Evolutionary conservation across 2,888 invertebrate genomes (phyloP), one percentile per base, ranked within the genome.

Genomic region (Apoda limacodes): DNA sequence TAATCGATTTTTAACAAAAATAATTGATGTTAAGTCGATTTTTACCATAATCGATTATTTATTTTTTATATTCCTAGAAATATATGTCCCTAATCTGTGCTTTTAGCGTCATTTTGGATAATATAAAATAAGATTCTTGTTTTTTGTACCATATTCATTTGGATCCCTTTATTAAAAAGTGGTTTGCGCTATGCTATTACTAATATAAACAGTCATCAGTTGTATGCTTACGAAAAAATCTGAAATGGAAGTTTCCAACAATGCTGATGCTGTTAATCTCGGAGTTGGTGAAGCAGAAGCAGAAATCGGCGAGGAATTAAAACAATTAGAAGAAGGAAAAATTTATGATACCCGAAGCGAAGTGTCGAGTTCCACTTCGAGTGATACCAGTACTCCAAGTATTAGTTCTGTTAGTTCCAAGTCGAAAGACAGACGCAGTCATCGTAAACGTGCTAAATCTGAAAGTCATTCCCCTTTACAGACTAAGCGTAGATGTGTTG

Each of bases 301-400:
- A 32, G 90, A 91, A 64, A 90, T 90, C 61, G 89, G 88, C 25
- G 91, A 92, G 56, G 91, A 92, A 60, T 74, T 91, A 40, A 90
- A 92, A 62, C 85, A 91, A 62, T 68, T 88, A 40, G 89, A 88
- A 44, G 90, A 90, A 52, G 86, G 85, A 36, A 87, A 83, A 53
- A 83, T 87, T 49, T 93, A 91, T 55, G 93, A 93, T 62, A 92
- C 92, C 2, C 83, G 92, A 7, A 95, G 95, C 66, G 95, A 95
- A 75, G 92, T 94, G 15, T 92, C 93, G 28, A 93, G 92, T 41
- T 88, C 89, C 25, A 87, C 88, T 46, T 89, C 90, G 3, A 87
- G 87, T 40, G 84, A 83, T 33, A 86, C 89, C 2, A 87, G 85
- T 52, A 85, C 87, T 40, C 90, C 90, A 5, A 90, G 89, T 55